Percentiles rank a stretch among this genome's conserved stretches.
These are phyloP conservation scores for Terrapene triunguis DNA, from an alignment of 2,113 vertebrate species.

Conservation along the genomic window DNA sequence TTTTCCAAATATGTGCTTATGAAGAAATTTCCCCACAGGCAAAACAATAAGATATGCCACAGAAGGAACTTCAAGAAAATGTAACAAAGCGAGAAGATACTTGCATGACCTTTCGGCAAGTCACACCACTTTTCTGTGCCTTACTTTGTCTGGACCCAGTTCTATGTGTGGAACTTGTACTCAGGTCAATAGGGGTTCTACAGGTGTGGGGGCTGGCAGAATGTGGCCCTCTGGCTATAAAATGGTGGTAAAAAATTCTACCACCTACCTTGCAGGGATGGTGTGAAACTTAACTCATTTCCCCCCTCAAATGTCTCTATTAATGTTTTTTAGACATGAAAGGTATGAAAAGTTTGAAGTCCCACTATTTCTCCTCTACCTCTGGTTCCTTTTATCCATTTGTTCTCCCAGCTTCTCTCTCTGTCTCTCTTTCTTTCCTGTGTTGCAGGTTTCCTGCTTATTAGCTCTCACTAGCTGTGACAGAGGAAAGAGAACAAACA, in stretches of 20 bases:
- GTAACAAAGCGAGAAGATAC: constrained; percentile 42
- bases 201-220: fast-evolving
- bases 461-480: background rate
- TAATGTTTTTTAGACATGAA: background rate
- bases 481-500: too few species aligned
- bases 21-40: constrained; percentile 11
- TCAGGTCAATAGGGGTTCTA: background rate
- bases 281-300: background rate
- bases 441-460: background rate
- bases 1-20: constrained; percentile 34
- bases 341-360: background rate
- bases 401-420: background rate
- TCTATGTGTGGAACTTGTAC: background rate
- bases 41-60: background rate
- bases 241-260: background rate
- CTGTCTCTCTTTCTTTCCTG: background rate
- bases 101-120: background rate
- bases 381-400: background rate
- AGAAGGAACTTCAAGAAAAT: background rate
- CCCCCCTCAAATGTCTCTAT: background rate
- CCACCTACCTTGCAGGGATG: background rate
- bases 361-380: background rate
- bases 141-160: background rate
- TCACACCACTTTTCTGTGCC: background rate
- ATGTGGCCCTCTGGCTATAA: background rate